Percentiles rank a stretch among this genome's conserved stretches.
These are phyloP conservation scores for Diceros bicornis DNA, from an alignment of 2,797 vertebrate species.

Conservation along the genomic window DNA sequence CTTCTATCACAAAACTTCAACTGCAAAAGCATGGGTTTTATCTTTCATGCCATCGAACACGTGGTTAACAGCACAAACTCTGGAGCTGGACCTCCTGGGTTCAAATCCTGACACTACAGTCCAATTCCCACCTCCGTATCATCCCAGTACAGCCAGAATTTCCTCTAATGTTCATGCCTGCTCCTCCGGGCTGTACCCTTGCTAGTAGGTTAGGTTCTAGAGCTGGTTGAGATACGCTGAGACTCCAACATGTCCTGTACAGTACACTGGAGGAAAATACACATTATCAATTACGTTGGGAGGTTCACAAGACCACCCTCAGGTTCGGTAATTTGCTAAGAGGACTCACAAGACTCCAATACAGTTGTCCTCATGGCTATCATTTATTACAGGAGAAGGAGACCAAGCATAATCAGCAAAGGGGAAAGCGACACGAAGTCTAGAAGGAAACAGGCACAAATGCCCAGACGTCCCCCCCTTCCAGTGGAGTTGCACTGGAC, in stretches of 20 bases:
- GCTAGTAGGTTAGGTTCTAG: neutral
- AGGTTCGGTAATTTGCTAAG: neutral
- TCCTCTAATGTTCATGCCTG: neutral
- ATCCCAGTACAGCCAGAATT: neutral
- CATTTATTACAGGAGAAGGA: neutral
- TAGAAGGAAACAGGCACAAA: neutral
- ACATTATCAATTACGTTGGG: neutral
- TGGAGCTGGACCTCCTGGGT: neutral
- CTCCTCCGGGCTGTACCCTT: neutral
- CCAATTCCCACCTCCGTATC: neutral
- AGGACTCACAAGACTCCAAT: neutral
- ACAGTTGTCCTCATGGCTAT: neutral
- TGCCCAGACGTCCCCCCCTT: neutral
- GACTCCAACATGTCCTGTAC: neutral
- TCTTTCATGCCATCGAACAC: neutral
- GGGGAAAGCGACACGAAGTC: neutral
- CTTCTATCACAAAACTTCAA: constrained; percentile 4
- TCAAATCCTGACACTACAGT: constrained; percentile 29
- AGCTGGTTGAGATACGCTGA: neutral
- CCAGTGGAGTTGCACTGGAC: neutral
- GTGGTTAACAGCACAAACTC: neutral
- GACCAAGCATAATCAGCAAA: neutral
- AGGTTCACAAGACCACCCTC: neutral
- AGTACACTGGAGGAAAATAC: neutral
- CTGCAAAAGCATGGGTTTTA: neutral